phyloP scores from a whole-genome alignment of 1,140 invertebrate genomes.

The Zaprionus ornatus region DNA sequence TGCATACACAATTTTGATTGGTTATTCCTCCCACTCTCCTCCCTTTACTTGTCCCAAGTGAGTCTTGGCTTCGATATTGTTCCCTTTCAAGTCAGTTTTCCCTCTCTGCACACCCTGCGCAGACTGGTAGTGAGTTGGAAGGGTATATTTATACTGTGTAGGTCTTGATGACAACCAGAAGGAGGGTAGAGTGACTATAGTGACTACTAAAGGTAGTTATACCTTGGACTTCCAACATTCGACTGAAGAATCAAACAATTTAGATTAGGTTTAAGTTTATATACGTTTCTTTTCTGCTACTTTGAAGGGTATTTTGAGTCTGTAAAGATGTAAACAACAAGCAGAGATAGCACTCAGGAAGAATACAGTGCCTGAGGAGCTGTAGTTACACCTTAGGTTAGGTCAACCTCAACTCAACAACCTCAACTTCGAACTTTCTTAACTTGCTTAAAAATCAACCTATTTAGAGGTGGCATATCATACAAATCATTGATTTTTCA shows the following conservation, averaged over 20 bases:
- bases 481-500: neutral
- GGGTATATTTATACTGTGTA: neutral
- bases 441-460: neutral
- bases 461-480: neutral
- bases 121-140: neutral
- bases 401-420: neutral
- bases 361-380: too few species aligned
- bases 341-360: neutral
- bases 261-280: too few species aligned
- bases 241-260: too few species aligned
- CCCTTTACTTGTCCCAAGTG: neutral
- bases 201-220: too few species aligned
- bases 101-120: neutral
- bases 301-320: neutral
- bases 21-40: neutral
- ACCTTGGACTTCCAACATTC: too few species aligned
- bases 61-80: neutral
- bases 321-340: too few species aligned
- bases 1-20: conserved; percentile 52
- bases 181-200: too few species aligned
- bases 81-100: neutral
- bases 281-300: too few species aligned
- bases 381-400: neutral
- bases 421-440: too few species aligned
- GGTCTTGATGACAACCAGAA: neutral